Evolutionary conservation across 2,888 invertebrate species (phyloP).

Genomic region (Leptura quadrifasciata): DNA sequence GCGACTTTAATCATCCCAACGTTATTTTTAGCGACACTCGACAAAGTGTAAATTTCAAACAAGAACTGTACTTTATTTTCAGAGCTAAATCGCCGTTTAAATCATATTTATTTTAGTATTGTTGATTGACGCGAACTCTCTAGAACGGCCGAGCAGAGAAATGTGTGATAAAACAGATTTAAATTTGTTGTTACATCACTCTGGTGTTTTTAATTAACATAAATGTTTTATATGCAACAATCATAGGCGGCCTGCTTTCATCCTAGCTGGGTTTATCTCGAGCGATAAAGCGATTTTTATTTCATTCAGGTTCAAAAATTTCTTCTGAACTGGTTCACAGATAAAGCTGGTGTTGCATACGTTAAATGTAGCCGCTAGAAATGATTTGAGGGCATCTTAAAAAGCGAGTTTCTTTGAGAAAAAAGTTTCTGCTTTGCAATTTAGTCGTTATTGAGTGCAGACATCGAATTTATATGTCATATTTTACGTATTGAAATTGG

Average conservation of each 20-base stretch:
- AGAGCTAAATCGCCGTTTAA: not conserved
- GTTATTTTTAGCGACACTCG: slow-evolving; percentile 27
- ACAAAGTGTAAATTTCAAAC: not conserved
- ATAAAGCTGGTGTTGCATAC: slow-evolving; percentile 3
- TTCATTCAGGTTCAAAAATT: slow-evolving; percentile 38
- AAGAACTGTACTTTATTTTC: not conserved
- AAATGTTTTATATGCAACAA: slow-evolving; percentile 33
- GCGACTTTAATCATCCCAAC: not conserved
- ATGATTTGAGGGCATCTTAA: not conserved
- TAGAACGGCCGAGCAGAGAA: not conserved
- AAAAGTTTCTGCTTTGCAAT: no score
- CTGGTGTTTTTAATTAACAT: slow-evolving; percentile 32
- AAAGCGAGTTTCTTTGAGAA: not conserved
- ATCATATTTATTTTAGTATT: slow-evolving; percentile 13
- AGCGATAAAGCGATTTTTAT: slow-evolving; percentile 33
- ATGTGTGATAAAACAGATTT: slow-evolving; percentile 20
- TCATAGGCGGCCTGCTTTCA: slow-evolving; percentile 30
- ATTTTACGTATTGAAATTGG: no score
- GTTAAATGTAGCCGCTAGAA: not conserved
- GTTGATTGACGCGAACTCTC: slow-evolving; percentile 18
- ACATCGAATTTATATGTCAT: no score
- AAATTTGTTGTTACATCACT: slow-evolving; percentile 28
- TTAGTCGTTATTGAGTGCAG: no score
- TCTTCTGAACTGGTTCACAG: slow-evolving; percentile 33
- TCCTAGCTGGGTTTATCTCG: slow-evolving; percentile 14